These are phyloP conservation scores for Listronotus oregonensis DNA, from an alignment of 1,140 invertebrate species.

Conservation along the genomic window DNA sequence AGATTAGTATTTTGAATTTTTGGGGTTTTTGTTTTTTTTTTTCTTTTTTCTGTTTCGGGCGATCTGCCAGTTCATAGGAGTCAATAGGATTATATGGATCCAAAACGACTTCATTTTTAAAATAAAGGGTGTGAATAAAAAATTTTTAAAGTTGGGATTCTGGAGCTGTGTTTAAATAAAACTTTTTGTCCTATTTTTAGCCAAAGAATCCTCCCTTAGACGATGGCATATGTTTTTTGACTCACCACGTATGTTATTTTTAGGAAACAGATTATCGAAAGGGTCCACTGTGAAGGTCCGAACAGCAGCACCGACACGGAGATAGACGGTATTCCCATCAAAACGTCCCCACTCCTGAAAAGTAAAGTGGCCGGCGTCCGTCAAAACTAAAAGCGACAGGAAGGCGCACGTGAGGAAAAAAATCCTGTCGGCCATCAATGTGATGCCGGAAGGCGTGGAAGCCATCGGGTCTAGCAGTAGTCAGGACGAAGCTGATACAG, in stretches of 20 bases:
- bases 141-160: too few species aligned
- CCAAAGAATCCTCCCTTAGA: too few species aligned
- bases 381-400: constrained; percentile 42
- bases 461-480: constrained; percentile 50
- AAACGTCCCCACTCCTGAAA: constrained; percentile 32
- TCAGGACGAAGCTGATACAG: constrained; percentile 52
- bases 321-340: constrained; percentile 48
- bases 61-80: too few species aligned
- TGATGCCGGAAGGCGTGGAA: constrained; percentile 49
- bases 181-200: too few species aligned
- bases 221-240: too few species aligned
- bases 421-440: constrained; percentile 42
- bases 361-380: constrained; percentile 34
- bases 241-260: not conserved
- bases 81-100: too few species aligned
- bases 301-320: constrained; percentile 50
- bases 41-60: too few species aligned
- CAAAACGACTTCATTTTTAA: too few species aligned
- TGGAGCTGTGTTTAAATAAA: too few species aligned
- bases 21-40: too few species aligned
- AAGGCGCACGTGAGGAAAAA: constrained; percentile 46
- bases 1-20: too few species aligned
- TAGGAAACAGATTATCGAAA: constrained; percentile 44
- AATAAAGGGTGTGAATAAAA: too few species aligned
- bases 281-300: constrained; percentile 41